Evolutionary conservation across 2,888 invertebrate genomes (phyloP).

Genomic region (Limulus polyphemus): DNA sequence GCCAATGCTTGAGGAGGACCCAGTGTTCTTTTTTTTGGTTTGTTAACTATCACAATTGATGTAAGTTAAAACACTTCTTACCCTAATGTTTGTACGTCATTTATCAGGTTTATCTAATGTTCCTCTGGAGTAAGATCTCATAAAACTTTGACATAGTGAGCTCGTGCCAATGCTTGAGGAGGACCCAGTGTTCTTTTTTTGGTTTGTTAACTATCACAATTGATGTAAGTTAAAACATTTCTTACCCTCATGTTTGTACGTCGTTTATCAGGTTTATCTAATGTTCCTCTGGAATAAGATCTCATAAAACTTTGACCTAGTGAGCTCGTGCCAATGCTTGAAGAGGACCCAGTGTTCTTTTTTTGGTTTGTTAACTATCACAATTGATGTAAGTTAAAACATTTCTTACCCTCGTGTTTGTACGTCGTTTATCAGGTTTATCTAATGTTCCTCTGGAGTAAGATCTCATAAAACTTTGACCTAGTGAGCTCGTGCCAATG

Average conservation of each 20-base stretch:
- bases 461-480: slow-evolving; percentile 17
- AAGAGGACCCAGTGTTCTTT: slow-evolving; percentile 7
- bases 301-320: slow-evolving; percentile 18
- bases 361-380: slow-evolving; percentile 3
- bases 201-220: background rate
- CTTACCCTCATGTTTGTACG: slow-evolving; percentile 19
- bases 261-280: slow-evolving; percentile 18
- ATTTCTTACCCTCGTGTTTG: slow-evolving; percentile 16
- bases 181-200: slow-evolving; percentile 11
- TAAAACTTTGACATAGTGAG: slow-evolving; percentile 17
- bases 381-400: too few relatives aligned
- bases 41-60: too few relatives aligned
- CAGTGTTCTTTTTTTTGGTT: slow-evolving; percentile 12
- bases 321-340: slow-evolving; percentile 13
- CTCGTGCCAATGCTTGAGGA: slow-evolving; percentile 11
- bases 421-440: slow-evolving; percentile 17
- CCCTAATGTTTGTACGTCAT: too few relatives aligned
- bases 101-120: too few relatives aligned
- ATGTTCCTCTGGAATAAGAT: slow-evolving; percentile 16
- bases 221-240: background rate
- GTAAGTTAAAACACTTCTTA: too few relatives aligned
- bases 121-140: too few relatives aligned
- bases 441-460: slow-evolving; percentile 18
- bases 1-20: slow-evolving; percentile 11
- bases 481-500: slow-evolving; percentile 14